Evolutionary conservation across 2,888 invertebrate genomes (phyloP), one percentile per base, ranked within the genome.

Genomic region (Caenorhabditis wallacei): DNA sequence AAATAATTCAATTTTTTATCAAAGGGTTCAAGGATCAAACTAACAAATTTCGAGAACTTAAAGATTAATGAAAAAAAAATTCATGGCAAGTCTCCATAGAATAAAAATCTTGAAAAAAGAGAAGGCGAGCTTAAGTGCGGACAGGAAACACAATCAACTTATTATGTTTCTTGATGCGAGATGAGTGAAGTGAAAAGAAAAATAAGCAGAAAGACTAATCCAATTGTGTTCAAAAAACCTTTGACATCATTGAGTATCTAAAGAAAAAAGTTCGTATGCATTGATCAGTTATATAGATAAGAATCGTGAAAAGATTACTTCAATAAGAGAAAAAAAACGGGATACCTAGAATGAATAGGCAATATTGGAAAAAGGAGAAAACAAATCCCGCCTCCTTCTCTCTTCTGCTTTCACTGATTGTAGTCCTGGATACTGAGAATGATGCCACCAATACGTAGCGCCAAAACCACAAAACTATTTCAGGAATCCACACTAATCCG

Each of bases 381-480:
- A 20, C 5, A 8, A 48, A 48, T 5, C 46, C 13, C 43, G 3
- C 20, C 64, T 43, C 46, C 75, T 40, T 68, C 75, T 68, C n/a
- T 66, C 18, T 18, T 43, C 22, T 56, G 51, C 63, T 46, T 18
- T 63, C 43, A 68, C 53, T 57, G 68, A 69, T 68, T 76, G 76
- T 76, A 76, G 76, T 76, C 54, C 76, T 59, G 35, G 66, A 69
- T 76, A 61, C 61, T 35, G 30, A 61, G 76, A 76, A 76, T 76
- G 76, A 76, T 76, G 76, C 66, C 26, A 59, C 53, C 30, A 54
- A 30, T 48, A 35, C 64, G 64, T 57, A 8, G 4, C 20, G 61
- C 56, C 37, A 61, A 53, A 59, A 68, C 43, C 40, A 56, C 56
- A 35, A 70, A 59, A 56, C 68, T 76, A 76, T 76, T 76, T 76